Percentiles rank a stretch among this genome's conserved stretches.
phyloP scores from a whole-genome alignment of 2,797 vertebrate genomes.

The Otus scops region DNA sequence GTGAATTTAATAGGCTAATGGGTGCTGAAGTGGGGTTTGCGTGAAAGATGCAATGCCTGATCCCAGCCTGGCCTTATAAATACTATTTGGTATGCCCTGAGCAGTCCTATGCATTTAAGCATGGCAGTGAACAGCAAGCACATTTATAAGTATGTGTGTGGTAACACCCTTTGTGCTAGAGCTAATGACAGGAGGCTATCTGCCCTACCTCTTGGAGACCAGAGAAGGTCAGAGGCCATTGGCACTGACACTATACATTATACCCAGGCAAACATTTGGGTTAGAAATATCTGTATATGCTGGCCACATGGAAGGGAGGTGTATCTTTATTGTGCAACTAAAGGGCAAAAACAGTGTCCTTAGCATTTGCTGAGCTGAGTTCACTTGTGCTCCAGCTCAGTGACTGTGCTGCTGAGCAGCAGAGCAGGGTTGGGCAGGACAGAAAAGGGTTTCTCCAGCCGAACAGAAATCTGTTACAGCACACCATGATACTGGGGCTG shows the following conservation, averaged over 20 bases:
- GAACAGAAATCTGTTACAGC: not conserved
- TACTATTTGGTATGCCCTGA: not conserved
- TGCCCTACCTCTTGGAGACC: not conserved
- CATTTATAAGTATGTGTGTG: not conserved
- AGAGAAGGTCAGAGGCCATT: not conserved
- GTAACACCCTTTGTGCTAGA: not conserved
- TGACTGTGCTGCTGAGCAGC: not conserved
- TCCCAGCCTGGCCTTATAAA: not conserved
- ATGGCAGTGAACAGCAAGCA: not conserved
- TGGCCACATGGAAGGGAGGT: not conserved
- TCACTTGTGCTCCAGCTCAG: not conserved
- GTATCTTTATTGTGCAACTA: not conserved
- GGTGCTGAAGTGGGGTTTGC: not conserved
- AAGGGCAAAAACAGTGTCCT: not conserved
- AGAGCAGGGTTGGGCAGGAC: not conserved
- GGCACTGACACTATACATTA: not conserved
- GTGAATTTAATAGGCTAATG: not conserved
- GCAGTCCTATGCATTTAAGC: not conserved
- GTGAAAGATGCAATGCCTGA: not conserved
- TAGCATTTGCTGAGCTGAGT: not conserved
- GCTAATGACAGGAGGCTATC: not conserved
- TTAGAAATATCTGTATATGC: not conserved
- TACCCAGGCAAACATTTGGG: not conserved
- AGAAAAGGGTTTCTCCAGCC: not conserved
- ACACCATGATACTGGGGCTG: not conserved